phyloP scores from a whole-genome alignment of 2,797 vertebrate species.

The Florisuga fusca region DNA sequence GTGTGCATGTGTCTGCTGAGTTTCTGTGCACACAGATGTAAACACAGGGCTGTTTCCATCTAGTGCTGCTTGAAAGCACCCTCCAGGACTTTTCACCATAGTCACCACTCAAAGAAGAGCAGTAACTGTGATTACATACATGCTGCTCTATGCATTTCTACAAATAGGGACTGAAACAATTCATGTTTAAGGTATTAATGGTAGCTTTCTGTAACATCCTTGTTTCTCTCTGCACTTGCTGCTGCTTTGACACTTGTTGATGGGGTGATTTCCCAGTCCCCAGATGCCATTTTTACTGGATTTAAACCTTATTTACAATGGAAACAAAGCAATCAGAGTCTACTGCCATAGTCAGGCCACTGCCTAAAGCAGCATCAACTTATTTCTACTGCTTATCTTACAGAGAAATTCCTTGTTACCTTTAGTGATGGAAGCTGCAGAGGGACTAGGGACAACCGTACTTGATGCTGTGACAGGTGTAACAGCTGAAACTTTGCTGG shows the following conservation, averaged over 20 bases:
- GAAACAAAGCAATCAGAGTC: neutral
- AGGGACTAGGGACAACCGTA: constrained; percentile 55
- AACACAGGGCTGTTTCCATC: neutral
- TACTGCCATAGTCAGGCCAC: neutral
- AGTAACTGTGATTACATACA: neutral
- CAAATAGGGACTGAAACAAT: neutral
- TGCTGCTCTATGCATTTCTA: neutral
- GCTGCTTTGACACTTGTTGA: neutral
- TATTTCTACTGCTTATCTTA: neutral
- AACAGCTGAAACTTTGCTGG: constrained; percentile 84
- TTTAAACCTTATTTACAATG: neutral
- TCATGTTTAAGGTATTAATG: neutral
- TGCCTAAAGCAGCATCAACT: neutral
- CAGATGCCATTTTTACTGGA: neutral
- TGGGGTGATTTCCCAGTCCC: neutral
- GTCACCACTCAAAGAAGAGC: neutral
- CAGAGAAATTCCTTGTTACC: constrained; percentile 67
- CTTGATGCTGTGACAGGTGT: constrained; percentile 69
- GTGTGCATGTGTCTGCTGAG: neutral
- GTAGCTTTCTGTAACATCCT: neutral
- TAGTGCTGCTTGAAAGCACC: neutral
- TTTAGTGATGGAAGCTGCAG: constrained; percentile 70
- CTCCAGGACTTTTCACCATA: neutral
- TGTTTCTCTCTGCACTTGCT: neutral
- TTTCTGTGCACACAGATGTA: rapidly evolving